Evolutionary conservation across 2,797 vertebrate genomes (phyloP), one percentile per base, ranked within the genome.

Genomic region (Macroramphosus scolopax): DNA sequence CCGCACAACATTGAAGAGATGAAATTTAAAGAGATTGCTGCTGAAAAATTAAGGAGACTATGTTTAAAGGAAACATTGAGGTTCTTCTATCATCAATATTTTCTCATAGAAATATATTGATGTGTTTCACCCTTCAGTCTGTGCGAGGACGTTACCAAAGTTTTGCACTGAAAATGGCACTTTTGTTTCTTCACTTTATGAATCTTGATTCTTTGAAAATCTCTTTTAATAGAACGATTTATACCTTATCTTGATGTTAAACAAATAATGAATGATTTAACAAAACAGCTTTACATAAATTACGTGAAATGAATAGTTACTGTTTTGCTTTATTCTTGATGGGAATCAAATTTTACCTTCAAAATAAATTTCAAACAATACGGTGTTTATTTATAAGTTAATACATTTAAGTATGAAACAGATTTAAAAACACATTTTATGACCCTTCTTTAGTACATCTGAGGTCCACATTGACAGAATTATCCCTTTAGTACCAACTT

Each of bases 221-320:
- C 1, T 1, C 5, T 61, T 35, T 39, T 48, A 51, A 65, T 45
- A 45, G 3, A 46, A 45, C 22, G 14, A 46, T 51, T 57, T 56
- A 8, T 26, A 18, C 24, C 44, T 6, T 7, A 25, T 14, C 41
- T 17, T 43, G 4, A 26, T 44, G 7, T 47, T 52, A 43, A 52
- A 22, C 1, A 22, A 10, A 49, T 35, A 54, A 48, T n/a, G 1
- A 52, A 32, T 40, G 10, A 37, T 2, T 30, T 29, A 31, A 39
- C 5, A 18, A 1, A 28, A 14, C n/a, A n/a, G n/a, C n/a, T n/a
- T n/a, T n/a, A n/a, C n/a, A n/a, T n/a, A 9, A 26, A 20, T 35
- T 16, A 39, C 12, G 31, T 38, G 2, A 41, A 51, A 40, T 13
- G 1, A 54, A 28, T 22, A 31, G 5, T 48, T 1, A 37, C 36